These are phyloP conservation scores for Amblyopsis rosae DNA, from an alignment of 2,113 vertebrate species.

Conservation along the genomic window DNA sequence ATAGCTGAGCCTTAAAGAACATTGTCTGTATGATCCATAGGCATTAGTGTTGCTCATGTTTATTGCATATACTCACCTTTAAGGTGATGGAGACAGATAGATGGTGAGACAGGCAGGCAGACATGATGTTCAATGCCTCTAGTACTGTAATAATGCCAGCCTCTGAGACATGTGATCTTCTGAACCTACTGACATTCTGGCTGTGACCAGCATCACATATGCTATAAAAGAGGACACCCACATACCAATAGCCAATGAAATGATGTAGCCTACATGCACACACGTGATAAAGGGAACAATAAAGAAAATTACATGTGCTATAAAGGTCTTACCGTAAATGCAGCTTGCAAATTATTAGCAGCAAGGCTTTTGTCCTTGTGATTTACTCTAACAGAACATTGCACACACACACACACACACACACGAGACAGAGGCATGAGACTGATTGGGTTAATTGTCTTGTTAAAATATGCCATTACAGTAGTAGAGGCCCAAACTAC, in stretches of 20 bases:
- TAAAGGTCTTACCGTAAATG: no score
- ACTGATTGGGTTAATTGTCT: constrained; percentile 39
- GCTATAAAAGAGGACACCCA: background rate
- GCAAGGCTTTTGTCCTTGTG: background rate
- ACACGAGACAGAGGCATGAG: constrained; percentile 17
- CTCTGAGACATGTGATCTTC: constrained; percentile 44
- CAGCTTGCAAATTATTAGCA: no score
- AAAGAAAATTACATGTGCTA: background rate
- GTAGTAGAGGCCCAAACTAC: constrained; percentile 41
- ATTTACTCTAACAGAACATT: constrained; percentile 15
- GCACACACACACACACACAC: background rate
- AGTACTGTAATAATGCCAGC: constrained; percentile 26
- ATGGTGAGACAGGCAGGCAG: background rate
- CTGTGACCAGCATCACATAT: constrained; percentile 1
- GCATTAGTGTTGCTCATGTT: background rate
- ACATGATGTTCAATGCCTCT: background rate
- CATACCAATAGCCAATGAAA: background rate
- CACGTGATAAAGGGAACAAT: background rate
- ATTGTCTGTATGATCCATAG: constrained; percentile 14
- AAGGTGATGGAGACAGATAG: constrained; percentile 1
- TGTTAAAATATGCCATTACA: constrained; percentile 34
- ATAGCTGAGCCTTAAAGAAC: no score
- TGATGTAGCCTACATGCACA: constrained; percentile 12
- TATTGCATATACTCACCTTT: background rate
- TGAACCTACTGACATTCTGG: constrained; percentile 33